These are phyloP conservation scores for Gymnodraco acuticeps DNA, from an alignment of 2,797 vertebrate species.

Conservation along the genomic window DNA sequence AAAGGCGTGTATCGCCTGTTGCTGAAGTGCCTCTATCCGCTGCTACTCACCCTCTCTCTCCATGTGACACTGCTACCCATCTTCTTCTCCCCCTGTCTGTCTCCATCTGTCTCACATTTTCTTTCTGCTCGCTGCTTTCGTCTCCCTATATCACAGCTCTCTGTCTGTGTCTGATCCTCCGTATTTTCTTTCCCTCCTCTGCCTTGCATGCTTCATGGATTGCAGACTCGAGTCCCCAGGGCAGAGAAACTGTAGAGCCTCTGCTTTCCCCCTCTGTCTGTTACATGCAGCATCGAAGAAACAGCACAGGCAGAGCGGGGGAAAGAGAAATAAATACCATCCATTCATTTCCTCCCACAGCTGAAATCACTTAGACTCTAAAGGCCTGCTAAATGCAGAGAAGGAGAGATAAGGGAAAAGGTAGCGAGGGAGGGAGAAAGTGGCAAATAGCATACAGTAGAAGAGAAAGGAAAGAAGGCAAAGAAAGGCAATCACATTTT, in stretches of 20 bases:
- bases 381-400: slow-evolving; percentile 70
- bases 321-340: slow-evolving; percentile 77
- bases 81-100: slow-evolving; percentile 49
- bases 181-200: slow-evolving; percentile 69
- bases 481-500: slow-evolving; percentile 55
- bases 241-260: slow-evolving; percentile 70
- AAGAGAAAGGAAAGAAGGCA: slow-evolving; percentile 50
- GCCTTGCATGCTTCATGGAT: slow-evolving; percentile 71
- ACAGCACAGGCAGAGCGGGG: slow-evolving; percentile 56
- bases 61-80: slow-evolving; percentile 72
- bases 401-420: slow-evolving; percentile 66
- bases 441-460: slow-evolving; percentile 45
- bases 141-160: slow-evolving; percentile 70
- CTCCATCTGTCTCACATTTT: slow-evolving; percentile 72
- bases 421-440: slow-evolving; percentile 61
- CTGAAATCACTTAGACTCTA: slow-evolving; percentile 80
- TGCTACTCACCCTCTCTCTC: slow-evolving; percentile 65
- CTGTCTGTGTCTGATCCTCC: slow-evolving; percentile 57
- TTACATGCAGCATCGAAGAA: slow-evolving; percentile 56
- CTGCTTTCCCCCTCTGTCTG: slow-evolving; percentile 60
- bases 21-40: slow-evolving; percentile 63
- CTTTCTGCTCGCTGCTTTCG: slow-evolving; percentile 53
- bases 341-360: slow-evolving; percentile 84
- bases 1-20: slow-evolving; percentile 79
- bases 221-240: slow-evolving; percentile 69